A percentile compares a stretch with the other conserved stretches of the same genome.
Evolutionary conservation across 2,888 invertebrate genomes (phyloP).

Genomic region (Silvanus unidentatus): DNA sequence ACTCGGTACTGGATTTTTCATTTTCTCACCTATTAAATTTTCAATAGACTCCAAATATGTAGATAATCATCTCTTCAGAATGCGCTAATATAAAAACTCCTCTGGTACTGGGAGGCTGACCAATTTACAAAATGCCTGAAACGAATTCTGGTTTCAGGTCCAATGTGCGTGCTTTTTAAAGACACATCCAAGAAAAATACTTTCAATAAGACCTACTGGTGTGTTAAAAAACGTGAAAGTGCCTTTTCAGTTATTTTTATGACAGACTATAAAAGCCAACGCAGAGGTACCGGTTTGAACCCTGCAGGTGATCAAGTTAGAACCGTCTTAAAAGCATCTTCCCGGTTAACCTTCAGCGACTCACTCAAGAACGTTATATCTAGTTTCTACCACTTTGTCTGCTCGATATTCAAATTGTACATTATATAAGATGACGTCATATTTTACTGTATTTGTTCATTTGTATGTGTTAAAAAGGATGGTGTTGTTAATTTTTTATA

Average conservation of each 20-base stretch:
- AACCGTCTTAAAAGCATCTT: slow-evolving; percentile 5
- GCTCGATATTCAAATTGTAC: slow-evolving; percentile 4
- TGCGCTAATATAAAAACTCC: too few relatives aligned
- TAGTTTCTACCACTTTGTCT: slow-evolving; percentile 1
- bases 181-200: too few relatives aligned
- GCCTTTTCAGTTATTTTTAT: slow-evolving; percentile 2
- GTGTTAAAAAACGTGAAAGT: background rate
- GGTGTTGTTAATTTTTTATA: background rate
- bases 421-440: slow-evolving; percentile 1
- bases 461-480: too few relatives aligned
- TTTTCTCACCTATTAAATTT: background rate
- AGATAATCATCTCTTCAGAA: too few relatives aligned
- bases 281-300: slow-evolving; percentile 22
- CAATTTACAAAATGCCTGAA: too few relatives aligned
- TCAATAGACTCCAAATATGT: too few relatives aligned
- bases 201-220: too few relatives aligned
- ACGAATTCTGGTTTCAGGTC: too few relatives aligned
- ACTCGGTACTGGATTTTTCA: background rate
- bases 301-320: slow-evolving; percentile 21
- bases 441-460: background rate
- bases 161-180: too few relatives aligned
- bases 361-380: slow-evolving; percentile 1
- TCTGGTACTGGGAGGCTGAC: too few relatives aligned
- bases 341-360: slow-evolving; percentile 12
- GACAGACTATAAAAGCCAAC: slow-evolving; percentile 7